phyloP scores from a whole-genome alignment of 1,140 invertebrate species.

The Laupala kohalensis region DNA sequence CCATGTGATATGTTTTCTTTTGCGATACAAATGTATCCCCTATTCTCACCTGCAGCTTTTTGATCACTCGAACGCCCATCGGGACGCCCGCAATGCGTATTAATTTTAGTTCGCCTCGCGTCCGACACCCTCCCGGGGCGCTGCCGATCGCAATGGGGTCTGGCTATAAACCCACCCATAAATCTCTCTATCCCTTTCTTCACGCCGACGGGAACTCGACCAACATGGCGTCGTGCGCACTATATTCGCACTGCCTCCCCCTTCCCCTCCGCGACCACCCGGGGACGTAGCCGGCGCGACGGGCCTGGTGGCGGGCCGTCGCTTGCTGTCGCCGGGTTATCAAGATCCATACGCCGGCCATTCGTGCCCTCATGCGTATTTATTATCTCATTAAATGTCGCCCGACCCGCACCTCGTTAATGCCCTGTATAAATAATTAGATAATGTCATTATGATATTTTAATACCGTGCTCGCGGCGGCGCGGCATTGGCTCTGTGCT shows the following conservation, averaged over 20 bases:
- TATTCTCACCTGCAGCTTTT: too few species aligned
- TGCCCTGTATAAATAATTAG: background rate
- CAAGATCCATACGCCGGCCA: background rate
- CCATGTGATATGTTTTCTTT: too few species aligned
- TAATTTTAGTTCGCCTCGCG: too few species aligned
- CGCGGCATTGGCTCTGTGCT: too few species aligned
- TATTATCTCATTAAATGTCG: background rate
- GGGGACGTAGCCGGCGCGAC: background rate
- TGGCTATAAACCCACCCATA: background rate
- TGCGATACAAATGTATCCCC: too few species aligned
- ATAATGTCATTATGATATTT: background rate
- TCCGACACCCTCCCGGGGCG: too few species aligned
- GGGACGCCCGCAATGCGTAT: too few species aligned
- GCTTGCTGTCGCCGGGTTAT: background rate
- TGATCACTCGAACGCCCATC: too few species aligned
- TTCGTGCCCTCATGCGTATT: background rate
- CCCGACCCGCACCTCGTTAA: background rate
- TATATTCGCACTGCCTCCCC: background rate
- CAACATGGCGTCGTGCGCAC: background rate
- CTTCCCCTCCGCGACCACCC: too few species aligned
- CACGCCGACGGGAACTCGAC: background rate
- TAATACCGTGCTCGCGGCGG: background rate
- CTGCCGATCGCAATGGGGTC: background rate
- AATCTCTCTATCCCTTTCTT: background rate
- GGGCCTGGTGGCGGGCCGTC: too few species aligned